phyloP scores from a whole-genome alignment of 2,888 invertebrate species.

The Zhuqinia jingwanae region DNA sequence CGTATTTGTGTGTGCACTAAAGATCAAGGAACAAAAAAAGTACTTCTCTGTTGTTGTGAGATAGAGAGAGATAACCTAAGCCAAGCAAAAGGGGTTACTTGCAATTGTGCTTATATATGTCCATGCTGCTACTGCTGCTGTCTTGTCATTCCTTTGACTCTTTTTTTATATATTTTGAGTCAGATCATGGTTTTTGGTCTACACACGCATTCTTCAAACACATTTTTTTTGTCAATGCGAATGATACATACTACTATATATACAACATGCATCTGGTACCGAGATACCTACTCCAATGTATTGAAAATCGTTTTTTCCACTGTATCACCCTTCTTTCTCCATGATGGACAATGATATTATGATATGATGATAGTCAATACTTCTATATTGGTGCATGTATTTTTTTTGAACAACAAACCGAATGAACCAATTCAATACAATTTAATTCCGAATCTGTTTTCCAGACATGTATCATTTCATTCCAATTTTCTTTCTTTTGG shows the following conservation, averaged over 20 bases:
- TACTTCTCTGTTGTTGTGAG: neutral
- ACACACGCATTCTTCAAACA: too few species aligned
- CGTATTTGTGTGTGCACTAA: neutral
- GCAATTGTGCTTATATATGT: constrained; percentile 13
- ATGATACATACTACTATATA: too few species aligned
- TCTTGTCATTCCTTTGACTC: constrained; percentile 9
- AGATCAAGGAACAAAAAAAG: constrained; percentile 35
- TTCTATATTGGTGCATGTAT: too few species aligned
- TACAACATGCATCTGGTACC: too few species aligned
- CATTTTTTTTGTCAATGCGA: neutral
- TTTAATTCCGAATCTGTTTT: constrained; percentile 25
- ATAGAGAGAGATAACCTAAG: too few species aligned
- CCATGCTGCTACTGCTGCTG: neutral
- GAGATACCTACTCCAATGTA: too few species aligned
- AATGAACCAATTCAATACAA: neutral
- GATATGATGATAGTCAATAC: neutral
- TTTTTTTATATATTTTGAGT: neutral
- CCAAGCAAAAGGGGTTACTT: constrained; percentile 36
- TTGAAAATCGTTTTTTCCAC: too few species aligned
- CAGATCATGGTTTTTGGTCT: neutral
- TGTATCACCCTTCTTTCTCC: neutral
- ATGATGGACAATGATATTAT: neutral
- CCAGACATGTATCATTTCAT: neutral
- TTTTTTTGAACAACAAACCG: too few species aligned
- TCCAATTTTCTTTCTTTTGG: constrained; percentile 1